Percentiles rank a stretch among this genome's conserved stretches.
Evolutionary conservation across 2,113 vertebrate genomes (phyloP).

Genomic region (Pholis gunnellus): DNA sequence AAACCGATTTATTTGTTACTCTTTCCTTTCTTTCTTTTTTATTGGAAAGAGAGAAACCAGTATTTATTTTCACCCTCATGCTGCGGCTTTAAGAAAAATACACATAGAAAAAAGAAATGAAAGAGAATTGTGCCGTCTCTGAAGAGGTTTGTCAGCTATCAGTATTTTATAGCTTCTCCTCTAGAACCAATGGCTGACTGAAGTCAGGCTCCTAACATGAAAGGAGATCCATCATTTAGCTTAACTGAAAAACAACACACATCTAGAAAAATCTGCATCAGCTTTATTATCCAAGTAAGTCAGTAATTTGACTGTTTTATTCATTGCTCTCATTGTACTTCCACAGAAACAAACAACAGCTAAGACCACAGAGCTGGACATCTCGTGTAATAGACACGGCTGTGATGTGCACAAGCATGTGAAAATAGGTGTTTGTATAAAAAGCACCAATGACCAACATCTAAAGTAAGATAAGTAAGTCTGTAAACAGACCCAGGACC

Average conservation of each 20-base stretch:
- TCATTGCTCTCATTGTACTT: not conserved
- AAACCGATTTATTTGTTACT: conserved; percentile 31
- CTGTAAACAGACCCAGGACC: too few relatives aligned
- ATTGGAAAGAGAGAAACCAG: not conserved
- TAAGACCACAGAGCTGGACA: not conserved
- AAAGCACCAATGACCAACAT: not conserved
- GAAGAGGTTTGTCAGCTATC: conserved; percentile 14
- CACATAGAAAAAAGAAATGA: conserved; percentile 6
- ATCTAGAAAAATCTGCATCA: not conserved
- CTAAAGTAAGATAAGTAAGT: not conserved
- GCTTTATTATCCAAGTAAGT: not conserved
- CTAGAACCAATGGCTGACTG: not conserved
- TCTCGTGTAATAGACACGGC: not conserved
- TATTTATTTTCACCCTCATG: not conserved
- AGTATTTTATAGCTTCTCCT: conserved; percentile 7
- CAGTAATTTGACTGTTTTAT: not conserved
- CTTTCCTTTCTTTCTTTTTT: conserved; percentile 13
- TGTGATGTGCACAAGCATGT: not conserved
- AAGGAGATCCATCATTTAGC: not conserved
- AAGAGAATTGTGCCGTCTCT: not conserved
- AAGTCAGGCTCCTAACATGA: not conserved
- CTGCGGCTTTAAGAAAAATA: conserved; percentile 33
- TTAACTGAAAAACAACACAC: not conserved
- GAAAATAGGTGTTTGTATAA: too few relatives aligned
- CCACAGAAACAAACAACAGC: not conserved